Percentiles rank a stretch among this genome's conserved stretches.
Evolutionary conservation across 2,797 vertebrate species (phyloP).

Genomic region (Chrosomus eos): DNA sequence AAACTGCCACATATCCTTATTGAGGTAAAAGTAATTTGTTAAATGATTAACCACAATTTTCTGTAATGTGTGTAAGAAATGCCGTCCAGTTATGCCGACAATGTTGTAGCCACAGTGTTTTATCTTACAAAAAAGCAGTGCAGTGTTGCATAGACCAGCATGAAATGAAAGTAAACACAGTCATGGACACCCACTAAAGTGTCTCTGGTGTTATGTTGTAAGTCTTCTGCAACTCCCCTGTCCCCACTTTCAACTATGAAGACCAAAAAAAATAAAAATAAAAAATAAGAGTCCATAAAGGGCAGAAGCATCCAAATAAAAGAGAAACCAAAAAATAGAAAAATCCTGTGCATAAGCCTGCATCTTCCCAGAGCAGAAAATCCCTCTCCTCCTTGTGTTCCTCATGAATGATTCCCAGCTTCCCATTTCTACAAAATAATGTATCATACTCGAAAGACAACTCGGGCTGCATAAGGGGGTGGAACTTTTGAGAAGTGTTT

Average conservation of each 20-base stretch:
- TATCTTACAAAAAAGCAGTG: constrained; percentile 12
- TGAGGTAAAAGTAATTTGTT: background rate
- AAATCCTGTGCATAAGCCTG: constrained; percentile 38
- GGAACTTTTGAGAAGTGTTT: constrained; percentile 62
- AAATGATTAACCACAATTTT: background rate
- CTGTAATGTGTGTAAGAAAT: background rate
- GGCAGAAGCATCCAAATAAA: constrained; percentile 45
- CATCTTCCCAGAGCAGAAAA: constrained; percentile 45
- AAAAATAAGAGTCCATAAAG: background rate
- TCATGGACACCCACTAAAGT: constrained; percentile 49
- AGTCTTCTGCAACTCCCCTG: constrained; percentile 64
- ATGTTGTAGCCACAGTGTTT: background rate
- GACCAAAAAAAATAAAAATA: background rate
- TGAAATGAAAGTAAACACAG: constrained; percentile 54
- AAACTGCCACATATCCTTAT: background rate
- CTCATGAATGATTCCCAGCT: constrained; percentile 50
- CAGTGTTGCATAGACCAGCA: constrained; percentile 21
- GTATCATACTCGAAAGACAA: constrained; percentile 53
- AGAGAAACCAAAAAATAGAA: constrained; percentile 38
- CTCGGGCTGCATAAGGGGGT: constrained; percentile 41
- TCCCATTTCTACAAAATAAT: constrained; percentile 59
- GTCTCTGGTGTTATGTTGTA: constrained; percentile 60
- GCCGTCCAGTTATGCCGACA: background rate
- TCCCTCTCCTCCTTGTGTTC: constrained; percentile 36
- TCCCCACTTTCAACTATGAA: constrained; percentile 22